Base-by-base conservation (phyloP, 2,888 invertebrate species). In the Mesochorus sp. region DNA sequence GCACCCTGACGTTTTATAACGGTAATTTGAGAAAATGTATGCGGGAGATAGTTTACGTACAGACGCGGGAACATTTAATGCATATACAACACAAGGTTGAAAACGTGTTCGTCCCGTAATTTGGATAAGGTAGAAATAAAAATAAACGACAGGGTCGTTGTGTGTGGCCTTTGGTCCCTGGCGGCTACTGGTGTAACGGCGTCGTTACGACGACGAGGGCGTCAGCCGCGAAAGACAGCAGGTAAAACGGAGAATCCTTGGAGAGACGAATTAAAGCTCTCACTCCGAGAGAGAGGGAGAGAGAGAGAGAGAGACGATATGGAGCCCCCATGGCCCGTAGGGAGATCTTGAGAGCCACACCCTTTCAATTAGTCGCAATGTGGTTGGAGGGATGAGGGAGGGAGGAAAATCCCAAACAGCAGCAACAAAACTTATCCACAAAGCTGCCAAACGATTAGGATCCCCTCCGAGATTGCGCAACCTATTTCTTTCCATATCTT, bases 71-170 rank as follows among this genome's bases (percentile, higher is more conserved):
- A 12, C 3, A 37, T 14, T 14, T 12, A 28, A 51, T 28, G 28
- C 34, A 49, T n/a, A 44, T 47, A 31, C 49, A 49, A 26, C 24
- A 47, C 34, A 72, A 53, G n/a, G 62, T 4, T 19, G 37, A 68
- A 64, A 57, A 62, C 57, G 55, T 73, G 73, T 44, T 4, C 19
- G 12, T 8, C 34, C 10, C 51, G 51, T 68, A 73, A 73, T 68
- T 77, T 77, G 77, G 73, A 77, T 77, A 73, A 73, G 49, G 62
- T 62, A 68, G 68, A 42, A 55, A 68, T 62, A 73, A 77, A 77
- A 73, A 72, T 61, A 55, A 76, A 68, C 49, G 62, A 57, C 34
- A 57, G n/a, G 21, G 61, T 62, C 68, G 57, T 67, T 66, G 47
- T 51, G 42, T 47, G 68, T n/a, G n/a, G 77, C 47, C 77, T 68